Conservation (phyloP, 2,797 vertebrate species). For the Rhynchonycteris naso region DNA sequence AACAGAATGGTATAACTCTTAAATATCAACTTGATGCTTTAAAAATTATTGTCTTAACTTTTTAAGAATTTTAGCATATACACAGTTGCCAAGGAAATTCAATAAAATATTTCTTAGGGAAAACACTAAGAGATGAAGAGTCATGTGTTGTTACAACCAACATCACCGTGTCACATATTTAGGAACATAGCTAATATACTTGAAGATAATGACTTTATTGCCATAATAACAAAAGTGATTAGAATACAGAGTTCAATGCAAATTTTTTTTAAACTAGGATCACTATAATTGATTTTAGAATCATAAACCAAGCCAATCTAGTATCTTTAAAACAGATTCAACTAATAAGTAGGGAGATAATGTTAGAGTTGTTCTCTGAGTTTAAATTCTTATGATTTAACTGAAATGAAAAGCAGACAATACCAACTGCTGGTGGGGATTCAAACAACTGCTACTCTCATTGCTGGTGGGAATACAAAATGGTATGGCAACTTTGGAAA, state of each 20-base stretch:
- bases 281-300: conserved; percentile 41
- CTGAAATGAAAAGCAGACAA: conserved; percentile 52
- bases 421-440: background rate
- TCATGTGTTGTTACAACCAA: background rate
- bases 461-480: background rate
- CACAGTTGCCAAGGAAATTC: conserved; percentile 8
- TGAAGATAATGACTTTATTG: conserved; percentile 33
- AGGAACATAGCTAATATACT: background rate
- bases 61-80: background rate
- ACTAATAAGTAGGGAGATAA: background rate
- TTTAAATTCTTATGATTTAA: conserved; percentile 62
- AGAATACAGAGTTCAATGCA: background rate
- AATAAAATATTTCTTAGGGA: background rate
- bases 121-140: background rate
- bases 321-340: conserved; percentile 37
- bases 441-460: background rate
- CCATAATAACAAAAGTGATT: conserved; percentile 13
- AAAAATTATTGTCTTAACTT: background rate
- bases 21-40: background rate
- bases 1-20: background rate
- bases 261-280: conserved; percentile 5
- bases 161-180: background rate
- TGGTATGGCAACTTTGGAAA: background rate
- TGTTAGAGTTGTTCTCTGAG: conserved; percentile 25
- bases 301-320: conserved; percentile 12